Percentiles rank a stretch among this genome's conserved stretches.
Evolutionary conservation across 2,888 invertebrate species (phyloP).

Genomic region (Agrypnus murinus): DNA sequence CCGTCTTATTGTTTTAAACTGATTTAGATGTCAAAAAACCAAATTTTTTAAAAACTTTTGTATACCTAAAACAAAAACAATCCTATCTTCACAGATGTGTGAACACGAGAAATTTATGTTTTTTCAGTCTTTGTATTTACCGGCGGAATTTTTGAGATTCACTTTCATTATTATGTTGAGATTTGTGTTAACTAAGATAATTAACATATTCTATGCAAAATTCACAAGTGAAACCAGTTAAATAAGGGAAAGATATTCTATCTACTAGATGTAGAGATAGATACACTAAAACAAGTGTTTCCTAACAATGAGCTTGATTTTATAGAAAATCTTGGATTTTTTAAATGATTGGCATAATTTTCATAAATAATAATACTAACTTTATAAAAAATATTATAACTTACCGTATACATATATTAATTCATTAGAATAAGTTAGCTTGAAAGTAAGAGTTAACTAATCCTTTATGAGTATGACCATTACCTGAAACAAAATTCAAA

Average conservation of each 20-base stretch:
- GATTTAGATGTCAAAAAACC: not conserved
- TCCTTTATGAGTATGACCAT: slow-evolving; percentile 1
- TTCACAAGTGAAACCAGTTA: too few relatives aligned
- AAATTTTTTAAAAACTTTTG: not conserved
- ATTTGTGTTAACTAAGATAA: not conserved
- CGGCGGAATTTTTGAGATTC: slow-evolving; percentile 10
- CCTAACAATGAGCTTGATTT: too few relatives aligned
- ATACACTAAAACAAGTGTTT: slow-evolving; percentile 24
- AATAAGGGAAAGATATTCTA: too few relatives aligned
- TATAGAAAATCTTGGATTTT: too few relatives aligned
- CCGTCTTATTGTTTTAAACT: slow-evolving; percentile 7
- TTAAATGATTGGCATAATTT: too few relatives aligned
- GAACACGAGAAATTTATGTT: slow-evolving; percentile 23
- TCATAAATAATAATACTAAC: too few relatives aligned
- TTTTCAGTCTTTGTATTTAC: slow-evolving; percentile 9
- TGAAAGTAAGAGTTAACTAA: not conserved
- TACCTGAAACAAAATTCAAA: slow-evolving; percentile 25
- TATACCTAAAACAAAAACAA: too few relatives aligned
- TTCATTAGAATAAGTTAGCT: too few relatives aligned
- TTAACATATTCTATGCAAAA: slow-evolving; percentile 29
- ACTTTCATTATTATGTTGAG: slow-evolving; percentile 12
- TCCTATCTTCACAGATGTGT: slow-evolving; percentile 19
- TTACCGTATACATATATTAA: too few relatives aligned
- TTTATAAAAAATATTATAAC: too few relatives aligned
- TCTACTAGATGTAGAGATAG: too few relatives aligned